Conservation (phyloP, 2,888 invertebrate species). For the Euzetes globulus region DNA sequence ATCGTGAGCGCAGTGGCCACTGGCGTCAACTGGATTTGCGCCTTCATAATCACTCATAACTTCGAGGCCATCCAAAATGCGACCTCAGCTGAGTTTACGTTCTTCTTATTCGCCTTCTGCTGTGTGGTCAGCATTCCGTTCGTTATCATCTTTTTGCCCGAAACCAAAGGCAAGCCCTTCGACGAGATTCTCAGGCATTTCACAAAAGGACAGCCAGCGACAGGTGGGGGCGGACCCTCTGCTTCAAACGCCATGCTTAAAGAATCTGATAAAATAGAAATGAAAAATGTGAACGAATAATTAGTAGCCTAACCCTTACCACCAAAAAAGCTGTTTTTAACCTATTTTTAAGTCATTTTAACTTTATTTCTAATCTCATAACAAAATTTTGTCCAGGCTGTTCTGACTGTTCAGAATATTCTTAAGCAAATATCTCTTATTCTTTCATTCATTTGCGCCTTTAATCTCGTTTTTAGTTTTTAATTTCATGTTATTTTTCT, state of each 20-base stretch:
- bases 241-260: not conserved
- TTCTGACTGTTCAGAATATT: no score
- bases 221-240: not conserved
- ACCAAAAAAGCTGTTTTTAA: no score
- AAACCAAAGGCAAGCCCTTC: slow-evolving; percentile 47
- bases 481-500: no score
- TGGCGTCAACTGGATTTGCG: slow-evolving; percentile 36
- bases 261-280: not conserved
- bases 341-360: no score
- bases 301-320: no score
- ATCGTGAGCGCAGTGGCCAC: slow-evolving; percentile 38
- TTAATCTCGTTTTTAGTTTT: no score
- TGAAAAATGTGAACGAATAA: not conserved
- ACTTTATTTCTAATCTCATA: no score
- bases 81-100: slow-evolving; percentile 44
- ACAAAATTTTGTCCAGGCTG: no score
- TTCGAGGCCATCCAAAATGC: slow-evolving; percentile 50
- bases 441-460: no score
- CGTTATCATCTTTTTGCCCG: slow-evolving; percentile 45
- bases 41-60: slow-evolving; percentile 47
- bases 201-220: not conserved
- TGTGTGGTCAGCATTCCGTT: slow-evolving; percentile 45
- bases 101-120: slow-evolving; percentile 47
- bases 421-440: no score
- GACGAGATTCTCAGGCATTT: slow-evolving; percentile 44